Evolutionary conservation across 1,140 invertebrate genomes (phyloP), one percentile per base, ranked within the genome.

Genomic region (Sminthurides bifidus): DNA sequence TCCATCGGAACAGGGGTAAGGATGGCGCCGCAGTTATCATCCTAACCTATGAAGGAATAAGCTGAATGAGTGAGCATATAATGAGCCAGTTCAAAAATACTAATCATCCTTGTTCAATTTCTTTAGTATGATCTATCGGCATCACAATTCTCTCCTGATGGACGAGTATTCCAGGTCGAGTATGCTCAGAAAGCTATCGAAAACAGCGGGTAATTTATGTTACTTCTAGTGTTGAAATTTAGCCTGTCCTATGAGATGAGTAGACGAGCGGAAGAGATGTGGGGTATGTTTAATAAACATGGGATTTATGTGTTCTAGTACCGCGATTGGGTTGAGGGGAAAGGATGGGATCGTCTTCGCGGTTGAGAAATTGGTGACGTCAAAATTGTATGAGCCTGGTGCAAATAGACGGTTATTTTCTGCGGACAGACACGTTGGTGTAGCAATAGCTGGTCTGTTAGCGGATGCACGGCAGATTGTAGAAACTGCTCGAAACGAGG

Each of bases 141-240:
- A 10, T 97, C 96, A 17, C 96, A 98, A 77, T 99, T 98, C 77
- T 98, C 94, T 12, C 95, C 96, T 12, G 96, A 99, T 74, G 96
- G 96, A 15, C 75, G 92, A 66, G 92, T 98, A 45, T 98, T 98
- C 75, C 93, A 98, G 83, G 92, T 99, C 1, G 96, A 99, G 78
- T 99, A 99, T 76, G 96, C 96, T 24, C 85, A 89, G 49, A 99
- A 99, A 76, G 96, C 96, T 15, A 94, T 98, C 2, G 96, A 98
- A 77, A 97, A 95, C 67, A 95, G 92, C 70, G 94, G 94, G 83
- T 85, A 73, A 46, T 46, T 41, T 31, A 43, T 48, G 24, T 23
- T 46, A 26, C 53, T 6, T 23, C 12, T 51, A 3, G 10, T 12
- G 10, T 35, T 40, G 27, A 51, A 37, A 44, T 23, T 23, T 10